Evolutionary conservation across 2,113 vertebrate species (phyloP).

Genomic region (Psammodynastes pulverulentus): DNA sequence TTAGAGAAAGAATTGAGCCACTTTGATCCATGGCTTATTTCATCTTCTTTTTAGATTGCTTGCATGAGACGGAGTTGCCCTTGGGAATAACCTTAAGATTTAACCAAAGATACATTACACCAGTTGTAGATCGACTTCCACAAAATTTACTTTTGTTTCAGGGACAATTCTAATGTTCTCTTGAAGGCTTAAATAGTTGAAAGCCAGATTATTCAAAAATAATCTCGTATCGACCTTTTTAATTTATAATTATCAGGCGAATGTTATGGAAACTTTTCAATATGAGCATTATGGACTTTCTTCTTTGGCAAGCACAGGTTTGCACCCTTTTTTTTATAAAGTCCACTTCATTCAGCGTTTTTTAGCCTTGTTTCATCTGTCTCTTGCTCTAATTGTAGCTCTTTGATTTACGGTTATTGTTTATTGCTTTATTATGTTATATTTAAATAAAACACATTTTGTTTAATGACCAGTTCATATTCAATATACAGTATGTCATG

Average conservation of each 20-base stretch:
- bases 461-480: background rate
- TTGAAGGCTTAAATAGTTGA: background rate
- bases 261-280: background rate
- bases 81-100: background rate
- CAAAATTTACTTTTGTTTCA: background rate
- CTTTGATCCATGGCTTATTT: background rate
- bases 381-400: background rate
- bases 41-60: background rate
- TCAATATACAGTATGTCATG: too few relatives aligned
- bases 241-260: background rate
- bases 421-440: background rate
- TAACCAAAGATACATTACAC: background rate
- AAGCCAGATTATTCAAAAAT: background rate
- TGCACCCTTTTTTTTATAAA: background rate
- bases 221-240: background rate
- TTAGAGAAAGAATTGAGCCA: background rate
- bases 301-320: background rate
- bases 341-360: background rate
- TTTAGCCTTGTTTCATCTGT: background rate
- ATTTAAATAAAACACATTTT: background rate
- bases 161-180: background rate
- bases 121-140: background rate
- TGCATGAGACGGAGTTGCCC: background rate
- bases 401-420: background rate
- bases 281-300: background rate